Base-by-base conservation (phyloP, 2,113 vertebrate genomes). In the Oplegnathus fasciatus region DNA sequence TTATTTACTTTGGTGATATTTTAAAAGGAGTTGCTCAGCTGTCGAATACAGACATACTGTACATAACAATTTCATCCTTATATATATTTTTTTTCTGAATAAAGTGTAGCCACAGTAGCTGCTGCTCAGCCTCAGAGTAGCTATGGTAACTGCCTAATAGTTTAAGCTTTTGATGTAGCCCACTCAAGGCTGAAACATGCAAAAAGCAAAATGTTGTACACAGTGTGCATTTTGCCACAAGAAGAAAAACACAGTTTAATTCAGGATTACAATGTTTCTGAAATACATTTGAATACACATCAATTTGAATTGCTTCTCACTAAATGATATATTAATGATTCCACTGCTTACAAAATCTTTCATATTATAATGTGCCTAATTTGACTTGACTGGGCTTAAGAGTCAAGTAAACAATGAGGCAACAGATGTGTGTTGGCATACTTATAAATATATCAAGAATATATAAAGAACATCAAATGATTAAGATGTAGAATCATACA, bases 131-230 rank as follows among this genome's bases (percentile, higher is more conserved):
- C 69, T 58, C 37, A 54, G 14, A 50, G 83, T 80, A 84, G 30
- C 89, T 84, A 86, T 86, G 80, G 86, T 68, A 88, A 88, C 86
- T 48, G 60, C 58, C 61, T 79, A 82, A 74, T 79, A 84, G 81
- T 61, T 80, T 44, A 83, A 55, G 37, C 54, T n/a, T 67, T 79
- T 69, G 57, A 50, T 61, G 22, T 50, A 34, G 68, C 67, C 76
- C 62, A 81, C 80, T 81, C 83, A 86, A 42, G 28, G 32, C 40
- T 57, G 62, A 50, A 71, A 82, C 62, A 82, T 46, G 14, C 18
- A 73, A 57, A 72, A 58, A 14, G 24, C n/a, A 32, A 79, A 80
- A 78, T 46, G 22, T 32, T 71, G 44, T 28, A 30, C 34, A 70
- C 13, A 64, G 30, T 40, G 9, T 62, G 24, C 6, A 32, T 55